phyloP scores from a whole-genome alignment of 2,888 invertebrate genomes.

The Brenthis ino region DNA sequence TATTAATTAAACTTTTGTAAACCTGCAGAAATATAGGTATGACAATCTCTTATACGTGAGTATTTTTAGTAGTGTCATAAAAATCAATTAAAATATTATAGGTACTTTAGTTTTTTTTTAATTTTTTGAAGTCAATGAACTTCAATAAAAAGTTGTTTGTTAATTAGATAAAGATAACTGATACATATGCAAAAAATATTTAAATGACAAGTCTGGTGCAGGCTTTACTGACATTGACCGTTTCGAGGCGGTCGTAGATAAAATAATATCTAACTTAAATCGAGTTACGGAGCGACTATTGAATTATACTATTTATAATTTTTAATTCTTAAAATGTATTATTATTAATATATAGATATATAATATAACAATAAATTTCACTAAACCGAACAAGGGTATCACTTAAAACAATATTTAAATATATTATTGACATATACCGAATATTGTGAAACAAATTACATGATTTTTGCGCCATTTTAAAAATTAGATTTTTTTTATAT shows the following conservation, averaged over 20 bases:
- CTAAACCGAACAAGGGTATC: background rate
- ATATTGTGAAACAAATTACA: slow-evolving; percentile 7
- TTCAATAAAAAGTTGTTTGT: slow-evolving; percentile 48
- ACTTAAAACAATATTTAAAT: background rate
- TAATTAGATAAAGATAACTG: slow-evolving; percentile 50
- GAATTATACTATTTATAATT: slow-evolving; percentile 15
- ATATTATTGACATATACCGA: background rate
- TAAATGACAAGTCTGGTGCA: slow-evolving; percentile 53
- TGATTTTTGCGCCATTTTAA: background rate
- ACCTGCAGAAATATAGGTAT: slow-evolving; percentile 4
- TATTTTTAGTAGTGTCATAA: slow-evolving; percentile 11
- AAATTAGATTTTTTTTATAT: slow-evolving; percentile 4
- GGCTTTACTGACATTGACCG: slow-evolving; percentile 55
- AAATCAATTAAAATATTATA: slow-evolving; percentile 7
- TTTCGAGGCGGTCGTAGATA: slow-evolving; percentile 42
- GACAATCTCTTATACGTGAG: background rate
- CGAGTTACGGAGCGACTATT: slow-evolving; percentile 20
- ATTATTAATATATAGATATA: background rate
- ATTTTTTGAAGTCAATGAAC: slow-evolving; percentile 44
- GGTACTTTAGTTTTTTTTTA: slow-evolving; percentile 22
- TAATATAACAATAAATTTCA: slow-evolving; percentile 5
- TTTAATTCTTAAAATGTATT: background rate
- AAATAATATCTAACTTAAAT: slow-evolving; percentile 30
- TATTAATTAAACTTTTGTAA: slow-evolving; percentile 4
- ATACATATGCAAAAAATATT: slow-evolving; percentile 51